Evolutionary conservation across 2,888 invertebrate genomes (phyloP), one percentile per base, ranked within the genome.

Genomic region (Trachelus troglodyta): DNA sequence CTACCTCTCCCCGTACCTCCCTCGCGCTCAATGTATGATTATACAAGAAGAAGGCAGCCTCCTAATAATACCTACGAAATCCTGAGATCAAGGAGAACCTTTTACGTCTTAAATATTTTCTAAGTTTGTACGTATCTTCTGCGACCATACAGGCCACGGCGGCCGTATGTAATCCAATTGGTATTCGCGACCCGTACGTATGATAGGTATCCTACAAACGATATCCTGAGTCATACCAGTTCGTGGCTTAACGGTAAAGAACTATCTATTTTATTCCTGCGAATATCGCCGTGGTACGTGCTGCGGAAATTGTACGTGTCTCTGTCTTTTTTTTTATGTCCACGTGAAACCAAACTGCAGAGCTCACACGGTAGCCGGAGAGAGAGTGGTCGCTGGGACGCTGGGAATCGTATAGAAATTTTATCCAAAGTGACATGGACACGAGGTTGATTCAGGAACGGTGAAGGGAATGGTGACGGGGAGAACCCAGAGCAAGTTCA

Each of bases 381-480:
- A 56, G 68, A 56, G 23, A 56, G 23, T 9, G 56, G 56, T 56
- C 0, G 23, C 23, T 56, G 6, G 23, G 56, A 56, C 23, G 23
- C 23, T 56, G 9, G 56, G 23, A 23, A 56, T 56, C 56, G 56
- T 23, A 56, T 23, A 56, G 56, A 79, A 85, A 83, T 84, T 81
- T 80, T 81, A 85, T 83, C 76, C 77, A 73, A 84, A 84, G 82
- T 85, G 87, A 86, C 85, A 84, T 82, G 84, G 84, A 84, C 84
- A 81, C 76, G 75, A 79, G 83, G 80, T 81, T 40, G 71, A 71
- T 56, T 23, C 56, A 56, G 23, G 23, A 9, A 23, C 23, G 56
- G 56, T 9, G 9, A 23, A 40, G 23, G 40, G 40, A 15, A 40
- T 6, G 6, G 40, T 9, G 23, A 56, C 9, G 23, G 9, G 23